phyloP scores from a whole-genome alignment of 2,888 invertebrate species.

The Mesoligia furuncula region DNA sequence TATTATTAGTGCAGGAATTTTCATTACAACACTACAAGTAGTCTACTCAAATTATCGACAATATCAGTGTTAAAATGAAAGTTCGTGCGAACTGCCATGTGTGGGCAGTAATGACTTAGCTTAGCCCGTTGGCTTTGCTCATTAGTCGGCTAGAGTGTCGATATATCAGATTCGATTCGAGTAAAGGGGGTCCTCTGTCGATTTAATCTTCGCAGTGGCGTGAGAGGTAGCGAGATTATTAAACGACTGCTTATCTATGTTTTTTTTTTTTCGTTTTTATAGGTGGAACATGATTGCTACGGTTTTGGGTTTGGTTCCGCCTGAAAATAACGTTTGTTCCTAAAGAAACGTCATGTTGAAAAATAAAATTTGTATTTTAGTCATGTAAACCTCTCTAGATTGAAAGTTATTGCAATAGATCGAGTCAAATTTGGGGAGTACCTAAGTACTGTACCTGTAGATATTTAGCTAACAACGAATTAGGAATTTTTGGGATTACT shows the following conservation, averaged over 20 bases:
- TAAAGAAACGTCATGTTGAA: neutral
- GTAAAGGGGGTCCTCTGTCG: constrained; percentile 75
- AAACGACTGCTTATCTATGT: constrained; percentile 52
- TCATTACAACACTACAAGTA: constrained; percentile 77
- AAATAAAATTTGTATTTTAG: too few relatives aligned
- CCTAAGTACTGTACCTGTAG: too few relatives aligned
- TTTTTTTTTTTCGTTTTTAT: constrained; percentile 27
- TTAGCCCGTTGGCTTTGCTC: constrained; percentile 85
- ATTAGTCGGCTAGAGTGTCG: constrained; percentile 83
- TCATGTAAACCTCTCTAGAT: too few relatives aligned
- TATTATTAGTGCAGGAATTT: constrained; percentile 82
- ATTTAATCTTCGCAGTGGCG: constrained; percentile 71
- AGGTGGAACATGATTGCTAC: constrained; percentile 14
- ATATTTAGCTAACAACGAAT: too few relatives aligned
- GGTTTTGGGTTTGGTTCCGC: constrained; percentile 16
- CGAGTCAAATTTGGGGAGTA: too few relatives aligned
- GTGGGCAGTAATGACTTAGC: constrained; percentile 77
- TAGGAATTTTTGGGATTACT: too few relatives aligned
- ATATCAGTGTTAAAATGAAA: constrained; percentile 81
- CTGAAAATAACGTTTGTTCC: neutral
- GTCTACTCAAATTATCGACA: constrained; percentile 69
- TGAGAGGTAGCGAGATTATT: constrained; percentile 60
- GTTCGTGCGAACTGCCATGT: constrained; percentile 83
- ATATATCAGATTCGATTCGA: constrained; percentile 79
- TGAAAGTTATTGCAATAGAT: too few relatives aligned